Conservation (phyloP, 2,113 vertebrate species). For the Cynoglossus semilaevis region DNA sequence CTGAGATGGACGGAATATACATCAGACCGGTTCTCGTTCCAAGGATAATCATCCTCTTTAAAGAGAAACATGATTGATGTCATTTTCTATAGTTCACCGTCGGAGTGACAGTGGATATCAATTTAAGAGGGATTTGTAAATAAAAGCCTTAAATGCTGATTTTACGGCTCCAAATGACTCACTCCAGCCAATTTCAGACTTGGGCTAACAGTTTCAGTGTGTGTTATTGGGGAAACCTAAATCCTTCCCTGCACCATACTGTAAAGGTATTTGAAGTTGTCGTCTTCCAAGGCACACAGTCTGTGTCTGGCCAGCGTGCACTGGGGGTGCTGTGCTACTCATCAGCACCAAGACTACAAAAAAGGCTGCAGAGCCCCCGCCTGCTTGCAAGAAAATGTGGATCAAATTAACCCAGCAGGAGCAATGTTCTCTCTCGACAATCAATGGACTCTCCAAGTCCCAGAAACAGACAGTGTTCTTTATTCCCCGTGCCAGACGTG, state of each 20-base stretch:
- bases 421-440: conserved; percentile 63
- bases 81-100: conserved; percentile 39
- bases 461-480: conserved; percentile 59
- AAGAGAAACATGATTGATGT: conserved; percentile 45
- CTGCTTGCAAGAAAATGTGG: conserved; percentile 66
- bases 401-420: conserved; percentile 68
- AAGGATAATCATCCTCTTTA: conserved; percentile 36
- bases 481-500: conserved; percentile 46
- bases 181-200: conserved; percentile 39
- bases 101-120: conserved; percentile 38
- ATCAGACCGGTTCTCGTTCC: conserved; percentile 12
- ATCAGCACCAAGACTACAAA: conserved; percentile 50
- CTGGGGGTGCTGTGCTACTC: conserved; percentile 55
- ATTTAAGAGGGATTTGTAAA: conserved; percentile 44
- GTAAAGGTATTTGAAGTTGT: conserved; percentile 34
- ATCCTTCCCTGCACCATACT: conserved; percentile 21
- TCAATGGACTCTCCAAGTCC: conserved; percentile 59
- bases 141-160: conserved; percentile 33
- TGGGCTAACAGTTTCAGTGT: conserved; percentile 40
- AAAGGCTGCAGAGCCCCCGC: conserved; percentile 44
- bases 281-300: conserved; percentile 45
- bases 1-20: conserved; percentile 29
- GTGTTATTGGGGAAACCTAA: conserved; percentile 44
- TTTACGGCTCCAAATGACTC: conserved; percentile 36
- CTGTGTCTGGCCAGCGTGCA: conserved; percentile 48